Conservation (phyloP, 1,140 invertebrate species). For the Pogonomyrmex californicus region DNA sequence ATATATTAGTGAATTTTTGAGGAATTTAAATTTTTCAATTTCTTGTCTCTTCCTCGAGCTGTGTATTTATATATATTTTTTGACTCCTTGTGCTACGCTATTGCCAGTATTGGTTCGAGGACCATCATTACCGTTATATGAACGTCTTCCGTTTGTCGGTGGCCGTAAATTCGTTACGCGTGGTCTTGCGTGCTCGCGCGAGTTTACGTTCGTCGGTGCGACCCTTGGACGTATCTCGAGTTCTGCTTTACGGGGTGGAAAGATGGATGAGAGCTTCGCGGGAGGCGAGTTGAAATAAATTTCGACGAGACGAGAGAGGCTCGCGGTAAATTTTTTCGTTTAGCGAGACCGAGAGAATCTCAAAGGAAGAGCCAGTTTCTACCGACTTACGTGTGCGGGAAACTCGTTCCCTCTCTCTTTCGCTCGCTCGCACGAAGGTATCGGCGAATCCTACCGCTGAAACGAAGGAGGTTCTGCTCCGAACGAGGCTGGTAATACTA, state of each 20-base stretch:
- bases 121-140: conserved; percentile 18
- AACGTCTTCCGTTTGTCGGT: conserved; percentile 34
- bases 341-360: conserved; percentile 37
- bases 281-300: conserved; percentile 58
- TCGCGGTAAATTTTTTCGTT: conserved; percentile 57
- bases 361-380: conserved; percentile 55
- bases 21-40: neutral
- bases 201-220: conserved; percentile 38
- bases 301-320: conserved; percentile 27
- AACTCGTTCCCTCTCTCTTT: neutral
- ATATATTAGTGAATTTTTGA: neutral
- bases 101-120: conserved; percentile 1
- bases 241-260: conserved; percentile 50
- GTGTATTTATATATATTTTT: neutral
- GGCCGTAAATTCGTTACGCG: conserved; percentile 57
- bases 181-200: conserved; percentile 43
- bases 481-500: conserved; percentile 60
- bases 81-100: neutral
- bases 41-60: neutral
- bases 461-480: conserved; percentile 60
- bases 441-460: conserved; percentile 49
- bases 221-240: conserved; percentile 40
- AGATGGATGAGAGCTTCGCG: conserved; percentile 51
- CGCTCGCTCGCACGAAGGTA: conserved; percentile 36
- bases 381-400: conserved; percentile 35